Evolutionary conservation across 2,888 invertebrate species (phyloP).

Genomic region (Spisula solida): DNA sequence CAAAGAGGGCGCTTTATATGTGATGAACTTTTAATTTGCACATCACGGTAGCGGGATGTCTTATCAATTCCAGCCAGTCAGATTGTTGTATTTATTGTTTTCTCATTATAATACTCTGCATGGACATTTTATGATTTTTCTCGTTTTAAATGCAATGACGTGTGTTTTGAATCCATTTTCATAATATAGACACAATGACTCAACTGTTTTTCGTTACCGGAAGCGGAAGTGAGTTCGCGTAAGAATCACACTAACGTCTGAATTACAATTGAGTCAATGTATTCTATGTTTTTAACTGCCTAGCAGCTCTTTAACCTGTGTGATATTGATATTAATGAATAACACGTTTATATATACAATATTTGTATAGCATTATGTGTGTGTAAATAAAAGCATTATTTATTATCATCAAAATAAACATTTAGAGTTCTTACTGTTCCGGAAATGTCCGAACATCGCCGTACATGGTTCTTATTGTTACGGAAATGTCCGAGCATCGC

Average conservation of each 20-base stretch:
- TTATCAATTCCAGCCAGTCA: too few relatives aligned
- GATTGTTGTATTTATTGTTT: too few relatives aligned
- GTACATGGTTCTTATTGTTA: neutral
- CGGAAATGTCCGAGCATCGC: neutral
- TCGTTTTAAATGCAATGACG: conserved; percentile 11
- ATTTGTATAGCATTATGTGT: conserved; percentile 33
- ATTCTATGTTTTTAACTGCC: conserved; percentile 24
- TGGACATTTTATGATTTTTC: conserved; percentile 8
- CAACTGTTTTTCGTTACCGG: neutral
- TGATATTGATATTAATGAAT: conserved; percentile 20
- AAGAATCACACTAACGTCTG: neutral
- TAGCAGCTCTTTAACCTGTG: conserved; percentile 38
- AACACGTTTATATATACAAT: conserved; percentile 31
- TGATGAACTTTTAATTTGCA: too few relatives aligned
- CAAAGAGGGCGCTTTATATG: too few relatives aligned
- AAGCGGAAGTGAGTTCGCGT: neutral
- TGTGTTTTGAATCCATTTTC: conserved; percentile 25
- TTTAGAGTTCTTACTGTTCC: neutral
- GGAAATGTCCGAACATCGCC: neutral
- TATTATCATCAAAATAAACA: conserved; percentile 28
- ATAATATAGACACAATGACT: neutral
- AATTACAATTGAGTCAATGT: neutral
- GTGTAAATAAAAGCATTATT: conserved; percentile 51
- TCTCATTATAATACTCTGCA: neutral
- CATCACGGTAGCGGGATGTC: too few relatives aligned